phyloP scores from a whole-genome alignment of 2,113 vertebrate genomes.

The Catagonus wagneri region DNA sequence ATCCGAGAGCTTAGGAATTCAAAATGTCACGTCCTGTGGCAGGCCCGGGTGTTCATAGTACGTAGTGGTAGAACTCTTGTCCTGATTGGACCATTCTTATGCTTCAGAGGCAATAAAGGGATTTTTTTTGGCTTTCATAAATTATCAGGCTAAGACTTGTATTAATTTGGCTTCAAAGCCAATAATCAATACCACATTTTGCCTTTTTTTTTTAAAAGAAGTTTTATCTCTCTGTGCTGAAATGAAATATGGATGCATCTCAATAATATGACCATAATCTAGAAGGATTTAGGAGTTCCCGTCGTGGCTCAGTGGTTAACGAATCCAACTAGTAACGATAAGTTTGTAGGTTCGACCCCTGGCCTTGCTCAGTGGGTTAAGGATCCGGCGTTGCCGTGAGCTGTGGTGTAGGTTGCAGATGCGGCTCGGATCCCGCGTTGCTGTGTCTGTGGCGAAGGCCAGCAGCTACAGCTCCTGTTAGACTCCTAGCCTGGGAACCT shows the following conservation, averaged over 20 bases:
- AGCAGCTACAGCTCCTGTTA: too few relatives aligned
- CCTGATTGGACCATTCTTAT: not conserved
- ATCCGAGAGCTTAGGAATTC: not conserved
- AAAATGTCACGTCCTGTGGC: not conserved
- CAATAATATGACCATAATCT: not conserved
- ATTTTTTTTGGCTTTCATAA: slow-evolving; percentile 12
- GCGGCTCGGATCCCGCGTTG: too few relatives aligned
- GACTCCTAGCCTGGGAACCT: too few relatives aligned
- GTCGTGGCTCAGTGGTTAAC: too few relatives aligned
- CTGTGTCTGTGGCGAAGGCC: too few relatives aligned
- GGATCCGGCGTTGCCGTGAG: too few relatives aligned
- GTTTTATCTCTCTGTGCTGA: slow-evolving; percentile 34
- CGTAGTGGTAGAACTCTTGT: not conserved
- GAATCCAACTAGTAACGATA: too few relatives aligned
- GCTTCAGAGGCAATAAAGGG: not conserved
- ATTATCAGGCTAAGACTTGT: slow-evolving; percentile 51
- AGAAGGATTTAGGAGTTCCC: slow-evolving; percentile 47
- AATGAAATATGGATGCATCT: not conserved
- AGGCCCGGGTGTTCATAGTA: not conserved
- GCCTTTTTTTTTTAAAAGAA: slow-evolving; percentile 16
- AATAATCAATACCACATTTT: slow-evolving; percentile 38
- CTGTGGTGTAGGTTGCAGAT: too few relatives aligned
- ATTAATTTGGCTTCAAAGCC: slow-evolving; percentile 58
- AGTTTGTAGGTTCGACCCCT: too few relatives aligned
- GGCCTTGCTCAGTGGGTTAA: too few relatives aligned